phyloP scores from a whole-genome alignment of 2,888 invertebrate species.

The Orthosia cruda region DNA sequence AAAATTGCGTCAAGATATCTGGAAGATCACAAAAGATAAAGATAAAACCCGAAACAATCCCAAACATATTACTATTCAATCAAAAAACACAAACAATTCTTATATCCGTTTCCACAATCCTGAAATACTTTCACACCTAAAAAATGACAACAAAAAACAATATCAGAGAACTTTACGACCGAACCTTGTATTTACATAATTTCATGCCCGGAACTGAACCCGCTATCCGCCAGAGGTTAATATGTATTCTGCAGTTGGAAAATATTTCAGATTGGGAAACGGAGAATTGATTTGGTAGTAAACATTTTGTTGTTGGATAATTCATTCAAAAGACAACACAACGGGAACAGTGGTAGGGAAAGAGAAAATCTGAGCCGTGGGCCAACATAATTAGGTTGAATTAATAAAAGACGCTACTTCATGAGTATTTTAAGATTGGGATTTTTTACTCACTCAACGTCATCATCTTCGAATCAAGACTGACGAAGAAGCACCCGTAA shows the following conservation, averaged over 20 bases:
- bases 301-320: background rate
- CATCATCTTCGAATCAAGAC: no score
- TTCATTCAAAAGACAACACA: no score
- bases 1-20: no score
- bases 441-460: no score
- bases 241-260: conserved; percentile 39
- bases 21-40: no score
- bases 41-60: no score
- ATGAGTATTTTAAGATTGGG: no score
- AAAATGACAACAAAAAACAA: conserved; percentile 59
- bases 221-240: conserved; percentile 39
- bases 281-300: conserved; percentile 13
- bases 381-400: no score
- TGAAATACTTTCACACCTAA: conserved; percentile 29
- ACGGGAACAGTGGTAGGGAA: no score
- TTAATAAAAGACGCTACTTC: no score
- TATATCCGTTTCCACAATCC: background rate
- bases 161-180: conserved; percentile 54
- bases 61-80: background rate
- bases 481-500: no score
- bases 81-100: background rate
- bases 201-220: conserved; percentile 41
- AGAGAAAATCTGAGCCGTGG: no score
- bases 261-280: conserved; percentile 31
- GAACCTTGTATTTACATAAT: conserved; percentile 61